These are phyloP conservation scores for Callipepla squamata DNA, from an alignment of 2,113 vertebrate genomes.

Conservation along the genomic window DNA sequence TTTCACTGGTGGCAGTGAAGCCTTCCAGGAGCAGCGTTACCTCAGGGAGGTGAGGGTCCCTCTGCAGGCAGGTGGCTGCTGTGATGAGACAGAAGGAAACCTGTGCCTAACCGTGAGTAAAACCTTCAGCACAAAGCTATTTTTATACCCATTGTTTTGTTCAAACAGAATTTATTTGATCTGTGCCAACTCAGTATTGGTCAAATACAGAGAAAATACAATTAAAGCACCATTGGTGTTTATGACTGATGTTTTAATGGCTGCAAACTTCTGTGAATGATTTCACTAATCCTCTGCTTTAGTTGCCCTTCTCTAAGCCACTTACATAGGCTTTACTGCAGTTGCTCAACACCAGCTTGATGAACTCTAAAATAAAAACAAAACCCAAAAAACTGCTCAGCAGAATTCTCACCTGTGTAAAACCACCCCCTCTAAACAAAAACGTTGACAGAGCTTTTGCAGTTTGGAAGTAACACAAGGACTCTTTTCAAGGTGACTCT, in stretches of 20 bases:
- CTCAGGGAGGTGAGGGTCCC: not conserved
- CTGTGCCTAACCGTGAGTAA: not conserved
- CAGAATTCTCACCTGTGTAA: not conserved
- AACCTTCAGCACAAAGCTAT: not conserved
- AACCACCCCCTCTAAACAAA: not conserved
- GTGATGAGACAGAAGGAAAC: not conserved
- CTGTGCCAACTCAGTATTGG: not conserved
- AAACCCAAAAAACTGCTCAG: not conserved
- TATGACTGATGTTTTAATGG: not conserved
- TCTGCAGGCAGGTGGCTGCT: not conserved
- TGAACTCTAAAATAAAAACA: not conserved
- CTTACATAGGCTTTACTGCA: not conserved
- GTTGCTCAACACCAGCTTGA: not conserved
- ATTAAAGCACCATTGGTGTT: not conserved
- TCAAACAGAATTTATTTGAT: not conserved
- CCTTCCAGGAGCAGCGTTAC: not conserved
- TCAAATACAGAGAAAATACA: not conserved
- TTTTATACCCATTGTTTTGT: not conserved
- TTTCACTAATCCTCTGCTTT: not conserved
- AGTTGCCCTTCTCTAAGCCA: not conserved
- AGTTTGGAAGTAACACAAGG: not conserved
- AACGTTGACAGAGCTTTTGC: rapidly evolving
- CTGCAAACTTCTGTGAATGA: not conserved
- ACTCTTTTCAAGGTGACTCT: too few species aligned
- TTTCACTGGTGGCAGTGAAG: not conserved